Evolutionary conservation across 2,888 invertebrate genomes (phyloP).

Genomic region (Drosophila imparisetae): DNA sequence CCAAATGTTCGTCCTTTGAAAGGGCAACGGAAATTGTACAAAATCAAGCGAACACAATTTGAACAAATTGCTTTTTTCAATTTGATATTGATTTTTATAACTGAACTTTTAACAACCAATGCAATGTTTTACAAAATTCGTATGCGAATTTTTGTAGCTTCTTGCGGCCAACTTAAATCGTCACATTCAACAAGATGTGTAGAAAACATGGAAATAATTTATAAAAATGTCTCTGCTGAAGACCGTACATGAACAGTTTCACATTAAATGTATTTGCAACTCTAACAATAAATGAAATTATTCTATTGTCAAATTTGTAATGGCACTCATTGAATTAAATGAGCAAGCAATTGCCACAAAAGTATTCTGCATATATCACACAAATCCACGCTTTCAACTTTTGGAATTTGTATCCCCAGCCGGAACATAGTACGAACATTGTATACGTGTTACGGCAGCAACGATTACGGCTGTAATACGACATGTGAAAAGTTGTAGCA

Average conservation of each 20-base stretch:
- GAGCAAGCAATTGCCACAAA: background rate
- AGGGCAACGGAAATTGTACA: background rate
- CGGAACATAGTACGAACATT: background rate
- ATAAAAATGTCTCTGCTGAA: background rate
- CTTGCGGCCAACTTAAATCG: background rate
- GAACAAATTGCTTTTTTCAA: background rate
- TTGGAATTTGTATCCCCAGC: conserved; percentile 2
- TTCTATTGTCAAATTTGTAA: background rate
- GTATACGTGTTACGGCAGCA: background rate
- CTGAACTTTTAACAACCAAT: background rate
- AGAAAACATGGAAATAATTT: background rate
- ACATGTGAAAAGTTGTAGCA: conserved; percentile 30
- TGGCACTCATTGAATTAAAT: background rate
- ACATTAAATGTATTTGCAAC: background rate
- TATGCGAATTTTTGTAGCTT: background rate
- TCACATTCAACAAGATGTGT: background rate
- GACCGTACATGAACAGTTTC: too few relatives aligned
- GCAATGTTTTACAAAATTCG: background rate
- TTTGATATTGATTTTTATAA: background rate
- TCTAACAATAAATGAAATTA: background rate
- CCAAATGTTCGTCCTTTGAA: background rate
- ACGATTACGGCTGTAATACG: conserved; percentile 11
- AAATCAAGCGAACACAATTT: background rate
- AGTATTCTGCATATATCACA: background rate
- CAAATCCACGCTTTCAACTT: background rate